A percentile compares a stretch with the other conserved stretches of the same genome.
phyloP scores from a whole-genome alignment of 2,888 invertebrate genomes.

The Frankliniella fusca region DNA sequence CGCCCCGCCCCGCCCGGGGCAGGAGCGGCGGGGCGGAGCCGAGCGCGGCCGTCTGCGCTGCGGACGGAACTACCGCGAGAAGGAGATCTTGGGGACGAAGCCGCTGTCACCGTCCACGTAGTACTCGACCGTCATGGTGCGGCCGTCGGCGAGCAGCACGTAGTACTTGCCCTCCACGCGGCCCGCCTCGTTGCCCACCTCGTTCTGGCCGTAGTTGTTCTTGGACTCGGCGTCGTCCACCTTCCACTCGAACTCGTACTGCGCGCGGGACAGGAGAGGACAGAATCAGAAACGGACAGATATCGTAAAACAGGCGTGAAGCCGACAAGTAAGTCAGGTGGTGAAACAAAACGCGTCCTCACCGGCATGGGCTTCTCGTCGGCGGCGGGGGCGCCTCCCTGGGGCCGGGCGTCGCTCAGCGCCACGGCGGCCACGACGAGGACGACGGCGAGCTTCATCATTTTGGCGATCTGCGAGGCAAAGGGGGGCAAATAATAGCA shows the following conservation, averaged over 20 bases:
- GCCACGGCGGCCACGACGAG: neutral
- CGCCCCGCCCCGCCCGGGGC: neutral
- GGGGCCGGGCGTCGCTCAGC: neutral
- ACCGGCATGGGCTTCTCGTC: constrained; percentile 20
- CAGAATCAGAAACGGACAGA: no score
- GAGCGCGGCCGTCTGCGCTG: neutral
- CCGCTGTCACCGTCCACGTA: constrained; percentile 67
- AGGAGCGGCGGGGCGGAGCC: neutral
- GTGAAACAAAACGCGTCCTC: no score
- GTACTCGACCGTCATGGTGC: constrained; percentile 69
- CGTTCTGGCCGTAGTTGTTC: constrained; percentile 65
- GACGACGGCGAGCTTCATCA: neutral
- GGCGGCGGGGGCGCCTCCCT: constrained; percentile 9
- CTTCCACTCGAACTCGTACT: constrained; percentile 72
- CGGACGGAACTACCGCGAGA: constrained; percentile 40
- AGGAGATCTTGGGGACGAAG: constrained; percentile 65
- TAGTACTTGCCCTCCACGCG: constrained; percentile 62
- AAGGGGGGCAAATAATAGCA: neutral
- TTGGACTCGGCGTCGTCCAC: constrained; percentile 66
- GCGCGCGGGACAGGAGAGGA: constrained; percentile 41
- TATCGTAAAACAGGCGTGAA: no score
- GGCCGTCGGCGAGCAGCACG: constrained; percentile 64
- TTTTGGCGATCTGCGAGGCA: neutral
- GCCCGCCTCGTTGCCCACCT: constrained; percentile 61
- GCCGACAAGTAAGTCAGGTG: no score